These are phyloP conservation scores for Morus bassanus DNA, from an alignment of 2,797 vertebrate genomes.

Conservation along the genomic window DNA sequence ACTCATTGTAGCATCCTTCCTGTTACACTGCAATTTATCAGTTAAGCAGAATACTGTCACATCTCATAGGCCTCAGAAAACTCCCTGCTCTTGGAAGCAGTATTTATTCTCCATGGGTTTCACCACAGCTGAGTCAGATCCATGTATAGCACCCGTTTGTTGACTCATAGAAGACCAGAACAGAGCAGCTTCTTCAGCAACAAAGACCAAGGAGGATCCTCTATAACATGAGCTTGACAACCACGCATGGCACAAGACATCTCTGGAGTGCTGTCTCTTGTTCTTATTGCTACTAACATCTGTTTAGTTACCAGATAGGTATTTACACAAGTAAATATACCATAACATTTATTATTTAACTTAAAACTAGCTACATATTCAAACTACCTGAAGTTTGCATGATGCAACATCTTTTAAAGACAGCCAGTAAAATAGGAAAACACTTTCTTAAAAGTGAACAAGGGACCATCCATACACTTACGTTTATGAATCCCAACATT, in stretches of 20 bases:
- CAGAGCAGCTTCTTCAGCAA: not conserved
- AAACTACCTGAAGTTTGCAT: not conserved
- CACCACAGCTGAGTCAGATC: not conserved
- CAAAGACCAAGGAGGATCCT: not conserved
- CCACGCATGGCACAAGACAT: accelerated
- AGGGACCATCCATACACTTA: not conserved
- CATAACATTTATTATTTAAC: not conserved
- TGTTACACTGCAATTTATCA: constrained; percentile 72
- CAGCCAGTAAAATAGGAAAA: not conserved
- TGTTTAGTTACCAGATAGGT: not conserved
- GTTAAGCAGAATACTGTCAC: constrained; percentile 72
- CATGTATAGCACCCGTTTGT: not conserved
- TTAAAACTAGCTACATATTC: not conserved
- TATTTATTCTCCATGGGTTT: not conserved
- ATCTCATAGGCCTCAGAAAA: constrained; percentile 52
- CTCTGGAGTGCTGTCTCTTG: accelerated
- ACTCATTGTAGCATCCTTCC: constrained; percentile 76
- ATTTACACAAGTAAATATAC: not conserved
- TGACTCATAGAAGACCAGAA: not conserved
- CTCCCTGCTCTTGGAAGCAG: constrained; percentile 12
- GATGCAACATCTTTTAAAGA: not conserved
- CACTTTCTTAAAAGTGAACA: not conserved
- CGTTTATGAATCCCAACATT: not conserved
- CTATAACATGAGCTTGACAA: not conserved
- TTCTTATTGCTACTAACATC: not conserved